phyloP scores from a whole-genome alignment of 2,888 invertebrate species.

The Octodonta nipae region DNA sequence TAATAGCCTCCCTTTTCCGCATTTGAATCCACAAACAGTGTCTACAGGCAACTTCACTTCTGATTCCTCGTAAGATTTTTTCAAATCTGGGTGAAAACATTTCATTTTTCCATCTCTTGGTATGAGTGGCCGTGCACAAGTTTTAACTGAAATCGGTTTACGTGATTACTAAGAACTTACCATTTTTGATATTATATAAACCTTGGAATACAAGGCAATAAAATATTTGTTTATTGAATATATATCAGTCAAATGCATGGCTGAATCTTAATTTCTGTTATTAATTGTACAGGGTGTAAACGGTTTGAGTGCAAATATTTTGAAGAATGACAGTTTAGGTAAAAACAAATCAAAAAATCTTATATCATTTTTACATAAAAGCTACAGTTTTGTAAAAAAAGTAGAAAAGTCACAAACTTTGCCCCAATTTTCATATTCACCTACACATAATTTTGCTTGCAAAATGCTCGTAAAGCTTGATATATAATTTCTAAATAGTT shows the following conservation, averaged over 20 bases:
- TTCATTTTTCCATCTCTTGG: slow-evolving; percentile 45
- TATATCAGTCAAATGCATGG: neutral
- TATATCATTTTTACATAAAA: no score
- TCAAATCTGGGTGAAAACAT: slow-evolving; percentile 37
- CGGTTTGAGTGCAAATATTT: no score
- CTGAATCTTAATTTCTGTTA: no score
- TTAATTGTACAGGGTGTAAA: no score
- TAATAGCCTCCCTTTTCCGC: slow-evolving; percentile 47
- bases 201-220: slow-evolving; percentile 1
- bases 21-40: slow-evolving; percentile 50
- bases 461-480: no score
- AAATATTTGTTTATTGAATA: neutral
- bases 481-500: no score
- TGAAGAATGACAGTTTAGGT: no score
- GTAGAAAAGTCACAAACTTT: no score
- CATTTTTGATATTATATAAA: neutral
- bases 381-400: no score
- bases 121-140: slow-evolving; percentile 42
- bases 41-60: slow-evolving; percentile 41
- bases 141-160: slow-evolving; percentile 43
- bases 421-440: no score
- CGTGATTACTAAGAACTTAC: neutral
- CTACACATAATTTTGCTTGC: no score
- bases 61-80: slow-evolving; percentile 25
- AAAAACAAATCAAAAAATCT: no score